phyloP scores from a whole-genome alignment of 2,888 invertebrate species.

The Coremacera marginata region DNA sequence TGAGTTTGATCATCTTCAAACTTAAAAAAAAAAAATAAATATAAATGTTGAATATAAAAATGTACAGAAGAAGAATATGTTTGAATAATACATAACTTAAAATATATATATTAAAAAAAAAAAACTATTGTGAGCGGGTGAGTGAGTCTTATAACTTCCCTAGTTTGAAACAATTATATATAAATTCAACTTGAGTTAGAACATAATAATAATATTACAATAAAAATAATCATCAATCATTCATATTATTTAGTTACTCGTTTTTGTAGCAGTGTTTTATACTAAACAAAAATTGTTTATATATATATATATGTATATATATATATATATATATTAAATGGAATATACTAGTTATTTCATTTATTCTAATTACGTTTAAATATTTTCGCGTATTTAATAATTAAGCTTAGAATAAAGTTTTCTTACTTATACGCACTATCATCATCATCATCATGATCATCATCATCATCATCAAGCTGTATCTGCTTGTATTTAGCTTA shows the following conservation, averaged over 20 bases:
- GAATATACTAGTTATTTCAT: constrained; percentile 10
- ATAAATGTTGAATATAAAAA: no score
- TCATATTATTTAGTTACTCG: background rate
- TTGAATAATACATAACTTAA: no score
- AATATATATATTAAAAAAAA: no score
- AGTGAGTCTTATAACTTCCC: no score
- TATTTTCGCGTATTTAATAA: constrained; percentile 21
- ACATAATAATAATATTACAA: background rate
- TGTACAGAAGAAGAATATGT: no score
- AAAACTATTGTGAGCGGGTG: no score
- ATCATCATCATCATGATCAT: background rate
- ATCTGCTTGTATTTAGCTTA: constrained; percentile 49
- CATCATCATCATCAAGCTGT: constrained; percentile 23
- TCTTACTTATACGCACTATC: constrained; percentile 8
- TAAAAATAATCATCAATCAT: background rate
- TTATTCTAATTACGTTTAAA: constrained; percentile 25
- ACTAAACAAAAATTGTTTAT: constrained; percentile 2
- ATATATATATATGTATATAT: background rate
- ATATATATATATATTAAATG: constrained; percentile 6
- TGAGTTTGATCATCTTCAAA: no score
- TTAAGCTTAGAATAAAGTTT: constrained; percentile 3
- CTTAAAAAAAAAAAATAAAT: no score
- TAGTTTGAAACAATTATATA: background rate
- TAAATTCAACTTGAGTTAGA: background rate
- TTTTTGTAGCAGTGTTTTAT: background rate